Evolutionary conservation across 2,113 vertebrate species (phyloP).

Genomic region (Rhagologus leucostigma): DNA sequence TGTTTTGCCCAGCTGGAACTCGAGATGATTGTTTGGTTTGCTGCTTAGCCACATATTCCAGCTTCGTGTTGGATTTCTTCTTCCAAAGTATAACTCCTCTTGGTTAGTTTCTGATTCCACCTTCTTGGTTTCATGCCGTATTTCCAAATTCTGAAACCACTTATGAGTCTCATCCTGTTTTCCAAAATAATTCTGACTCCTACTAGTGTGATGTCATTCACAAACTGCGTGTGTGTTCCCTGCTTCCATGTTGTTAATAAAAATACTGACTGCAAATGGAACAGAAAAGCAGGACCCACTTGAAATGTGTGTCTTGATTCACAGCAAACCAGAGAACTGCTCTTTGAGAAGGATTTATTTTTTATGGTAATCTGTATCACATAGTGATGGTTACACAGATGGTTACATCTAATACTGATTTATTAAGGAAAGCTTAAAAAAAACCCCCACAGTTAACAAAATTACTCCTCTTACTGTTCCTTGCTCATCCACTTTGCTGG

Average conservation of each 20-base stretch:
- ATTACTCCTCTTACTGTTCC: not conserved
- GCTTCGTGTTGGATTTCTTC: not conserved
- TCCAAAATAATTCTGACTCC: not conserved
- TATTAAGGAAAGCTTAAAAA: not conserved
- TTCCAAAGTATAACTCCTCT: not conserved
- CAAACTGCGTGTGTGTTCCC: not conserved
- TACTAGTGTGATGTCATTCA: not conserved
- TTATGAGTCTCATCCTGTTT: not conserved
- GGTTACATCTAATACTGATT: not conserved
- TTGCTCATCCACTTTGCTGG: not conserved
- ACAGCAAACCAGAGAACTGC: not conserved
- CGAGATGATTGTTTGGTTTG: not conserved
- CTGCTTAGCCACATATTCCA: not conserved
- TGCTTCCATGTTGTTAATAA: not conserved
- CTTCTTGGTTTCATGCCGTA: not conserved
- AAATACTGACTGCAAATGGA: not conserved
- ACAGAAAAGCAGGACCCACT: not conserved
- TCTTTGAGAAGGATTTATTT: not conserved
- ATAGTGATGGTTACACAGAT: not conserved
- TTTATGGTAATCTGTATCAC: not conserved
- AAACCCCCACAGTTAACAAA: fast-evolving
- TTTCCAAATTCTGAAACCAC: not conserved
- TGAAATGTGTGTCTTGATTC: not conserved
- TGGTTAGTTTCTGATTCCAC: not conserved
- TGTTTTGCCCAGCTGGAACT: slow-evolving; percentile 15